phyloP scores from a whole-genome alignment of 2,888 invertebrate genomes.

The Mesorhabditis sp. region DNA sequence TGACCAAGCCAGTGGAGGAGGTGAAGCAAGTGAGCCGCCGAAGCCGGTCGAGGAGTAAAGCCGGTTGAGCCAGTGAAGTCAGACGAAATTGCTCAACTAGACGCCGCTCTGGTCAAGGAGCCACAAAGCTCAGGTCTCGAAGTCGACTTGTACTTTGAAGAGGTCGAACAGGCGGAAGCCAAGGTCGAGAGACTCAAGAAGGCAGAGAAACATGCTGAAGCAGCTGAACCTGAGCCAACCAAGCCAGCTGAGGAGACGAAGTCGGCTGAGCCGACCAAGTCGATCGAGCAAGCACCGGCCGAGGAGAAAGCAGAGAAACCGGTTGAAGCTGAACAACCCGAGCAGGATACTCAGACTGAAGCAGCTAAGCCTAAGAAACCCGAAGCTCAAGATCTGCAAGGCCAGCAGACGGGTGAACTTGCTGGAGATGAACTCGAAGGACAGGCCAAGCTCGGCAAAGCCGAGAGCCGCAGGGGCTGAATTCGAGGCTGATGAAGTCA shows the following conservation, averaged over 20 bases:
- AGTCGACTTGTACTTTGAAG: constrained; percentile 7
- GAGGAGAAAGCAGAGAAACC: neutral
- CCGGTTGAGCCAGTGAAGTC: constrained; percentile 8
- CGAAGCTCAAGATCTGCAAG: neutral
- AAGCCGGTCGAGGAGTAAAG: neutral
- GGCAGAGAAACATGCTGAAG: constrained; percentile 13
- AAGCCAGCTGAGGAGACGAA: constrained; percentile 14
- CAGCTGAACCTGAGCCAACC: constrained; percentile 7
- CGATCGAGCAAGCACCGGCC: neutral
- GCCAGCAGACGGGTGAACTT: no score
- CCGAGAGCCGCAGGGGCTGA: neutral
- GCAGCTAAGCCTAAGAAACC: neutral
- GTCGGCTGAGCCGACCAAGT: neutral
- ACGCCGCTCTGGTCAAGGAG: neutral
- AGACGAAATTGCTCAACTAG: constrained; percentile 8
- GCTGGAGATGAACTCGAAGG: no score
- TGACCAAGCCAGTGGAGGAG: constrained; percentile 9
- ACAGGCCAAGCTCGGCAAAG: neutral
- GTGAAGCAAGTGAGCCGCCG: constrained; percentile 5
- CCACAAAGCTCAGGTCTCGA: constrained; percentile 13
- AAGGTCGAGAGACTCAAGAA: constrained; percentile 8
- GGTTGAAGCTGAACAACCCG: neutral
- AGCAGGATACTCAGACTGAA: neutral
- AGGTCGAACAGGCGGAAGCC: neutral
- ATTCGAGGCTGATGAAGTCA: neutral